These are phyloP conservation scores for Ptilonorhynchus violaceus DNA, from an alignment of 2,113 vertebrate species.

Conservation along the genomic window DNA sequence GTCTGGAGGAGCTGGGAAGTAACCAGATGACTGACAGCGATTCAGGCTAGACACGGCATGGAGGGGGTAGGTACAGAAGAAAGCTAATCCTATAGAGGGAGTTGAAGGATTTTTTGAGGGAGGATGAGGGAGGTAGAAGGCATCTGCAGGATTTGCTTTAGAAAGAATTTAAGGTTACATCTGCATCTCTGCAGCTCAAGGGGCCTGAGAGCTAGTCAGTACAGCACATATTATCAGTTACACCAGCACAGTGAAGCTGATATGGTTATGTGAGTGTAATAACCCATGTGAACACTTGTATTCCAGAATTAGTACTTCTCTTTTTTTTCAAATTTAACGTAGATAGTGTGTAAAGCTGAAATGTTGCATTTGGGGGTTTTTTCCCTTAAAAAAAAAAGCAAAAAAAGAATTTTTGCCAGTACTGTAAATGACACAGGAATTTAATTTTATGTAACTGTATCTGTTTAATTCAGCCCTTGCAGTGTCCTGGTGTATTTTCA, in stretches of 20 bases:
- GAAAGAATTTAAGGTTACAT: slow-evolving; percentile 22
- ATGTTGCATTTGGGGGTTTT: background rate
- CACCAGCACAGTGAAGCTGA: background rate
- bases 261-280: background rate
- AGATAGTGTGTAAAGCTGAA: background rate
- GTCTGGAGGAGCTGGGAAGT: slow-evolving; percentile 23
- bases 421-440: background rate
- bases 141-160: slow-evolving; percentile 8
- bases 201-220: background rate
- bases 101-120: background rate
- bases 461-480: background rate
- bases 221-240: background rate
- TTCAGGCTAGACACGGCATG: background rate
- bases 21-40: slow-evolving; percentile 10
- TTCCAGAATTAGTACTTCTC: background rate
- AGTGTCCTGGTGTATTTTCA: background rate
- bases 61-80: background rate
- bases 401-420: background rate
- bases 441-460: background rate
- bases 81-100: slow-evolving; percentile 20
- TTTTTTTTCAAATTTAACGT: background rate
- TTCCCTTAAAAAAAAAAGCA: background rate
- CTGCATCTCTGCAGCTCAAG: background rate
- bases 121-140: background rate
- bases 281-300: background rate